Conservation (phyloP, 2,113 vertebrate genomes). For the Probosciger aterrimus region DNA sequence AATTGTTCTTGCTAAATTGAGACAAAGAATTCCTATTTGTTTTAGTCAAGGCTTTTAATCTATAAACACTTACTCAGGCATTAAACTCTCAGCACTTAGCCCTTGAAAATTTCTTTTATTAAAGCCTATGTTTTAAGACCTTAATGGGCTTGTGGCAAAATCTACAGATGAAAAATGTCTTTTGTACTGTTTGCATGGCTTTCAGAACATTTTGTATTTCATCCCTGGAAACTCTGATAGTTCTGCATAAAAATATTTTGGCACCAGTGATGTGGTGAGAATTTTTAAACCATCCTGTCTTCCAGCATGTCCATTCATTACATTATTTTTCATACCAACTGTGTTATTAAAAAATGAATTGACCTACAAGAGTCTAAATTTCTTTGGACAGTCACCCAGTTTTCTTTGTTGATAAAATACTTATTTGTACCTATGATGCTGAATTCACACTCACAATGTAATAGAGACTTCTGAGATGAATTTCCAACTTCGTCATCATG, state of each 20-base stretch:
- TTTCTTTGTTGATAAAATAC: not conserved
- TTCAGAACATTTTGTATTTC: constrained; percentile 32
- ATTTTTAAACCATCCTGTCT: not conserved
- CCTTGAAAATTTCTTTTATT: not conserved
- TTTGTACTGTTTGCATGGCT: not conserved
- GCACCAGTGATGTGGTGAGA: not conserved
- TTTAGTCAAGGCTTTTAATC: constrained; percentile 43
- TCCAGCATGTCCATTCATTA: not conserved
- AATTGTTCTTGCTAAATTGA: not conserved
- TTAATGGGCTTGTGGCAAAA: constrained; percentile 8
- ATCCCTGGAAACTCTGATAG: not conserved
- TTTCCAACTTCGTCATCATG: not conserved
- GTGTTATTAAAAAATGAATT: not conserved
- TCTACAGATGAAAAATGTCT: not conserved
- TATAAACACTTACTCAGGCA: not conserved
- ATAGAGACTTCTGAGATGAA: not conserved
- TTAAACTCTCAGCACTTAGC: not conserved
- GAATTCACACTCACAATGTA: not conserved
- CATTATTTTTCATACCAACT: not conserved
- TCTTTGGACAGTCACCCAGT: not conserved
- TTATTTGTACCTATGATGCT: not conserved
- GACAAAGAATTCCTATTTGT: not conserved
- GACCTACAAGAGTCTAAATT: not conserved
- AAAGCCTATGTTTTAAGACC: not conserved
- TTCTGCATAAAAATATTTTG: constrained; percentile 27